These are phyloP conservation scores for Pseudopipra pipra DNA, from an alignment of 2,113 vertebrate genomes.

Conservation along the genomic window DNA sequence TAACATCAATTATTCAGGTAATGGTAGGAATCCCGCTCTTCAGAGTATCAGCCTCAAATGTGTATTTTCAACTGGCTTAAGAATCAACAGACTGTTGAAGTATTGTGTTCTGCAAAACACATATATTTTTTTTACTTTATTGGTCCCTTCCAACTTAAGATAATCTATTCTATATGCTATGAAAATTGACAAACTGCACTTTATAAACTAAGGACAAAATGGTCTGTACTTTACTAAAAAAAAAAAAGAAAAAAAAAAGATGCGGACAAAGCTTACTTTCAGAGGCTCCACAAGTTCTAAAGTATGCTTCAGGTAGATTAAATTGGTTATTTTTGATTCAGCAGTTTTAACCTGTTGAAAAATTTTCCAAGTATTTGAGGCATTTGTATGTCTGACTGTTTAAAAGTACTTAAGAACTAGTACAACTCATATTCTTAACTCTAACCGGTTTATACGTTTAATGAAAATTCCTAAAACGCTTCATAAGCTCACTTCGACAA, in stretches of 20 bases:
- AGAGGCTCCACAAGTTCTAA: conserved; percentile 89
- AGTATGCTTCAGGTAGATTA: conserved; percentile 94
- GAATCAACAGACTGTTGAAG: not conserved
- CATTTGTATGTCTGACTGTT: not conserved
- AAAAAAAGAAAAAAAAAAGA: too few species aligned
- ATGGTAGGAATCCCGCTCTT: not conserved
- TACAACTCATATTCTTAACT: not conserved
- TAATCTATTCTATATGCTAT: not conserved
- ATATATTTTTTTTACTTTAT: not conserved
- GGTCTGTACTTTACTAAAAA: not conserved
- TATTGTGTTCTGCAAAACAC: not conserved
- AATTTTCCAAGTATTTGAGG: not conserved
- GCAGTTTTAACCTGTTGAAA: conserved; percentile 85
- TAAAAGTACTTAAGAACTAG: not conserved
- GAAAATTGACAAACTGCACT: not conserved
- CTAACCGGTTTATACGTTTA: not conserved
- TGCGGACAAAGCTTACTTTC: conserved; percentile 74
- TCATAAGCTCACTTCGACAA: not conserved
- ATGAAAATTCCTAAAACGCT: not conserved
- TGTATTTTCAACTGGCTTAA: rapidly evolving
- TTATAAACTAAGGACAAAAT: not conserved
- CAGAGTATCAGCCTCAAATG: not conserved
- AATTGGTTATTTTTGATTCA: conserved; percentile 94
- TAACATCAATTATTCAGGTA: not conserved
- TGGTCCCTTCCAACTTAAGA: not conserved